Base-by-base conservation (phyloP, 2,797 vertebrate genomes). In the Halcyon smyrnensis region DNA sequence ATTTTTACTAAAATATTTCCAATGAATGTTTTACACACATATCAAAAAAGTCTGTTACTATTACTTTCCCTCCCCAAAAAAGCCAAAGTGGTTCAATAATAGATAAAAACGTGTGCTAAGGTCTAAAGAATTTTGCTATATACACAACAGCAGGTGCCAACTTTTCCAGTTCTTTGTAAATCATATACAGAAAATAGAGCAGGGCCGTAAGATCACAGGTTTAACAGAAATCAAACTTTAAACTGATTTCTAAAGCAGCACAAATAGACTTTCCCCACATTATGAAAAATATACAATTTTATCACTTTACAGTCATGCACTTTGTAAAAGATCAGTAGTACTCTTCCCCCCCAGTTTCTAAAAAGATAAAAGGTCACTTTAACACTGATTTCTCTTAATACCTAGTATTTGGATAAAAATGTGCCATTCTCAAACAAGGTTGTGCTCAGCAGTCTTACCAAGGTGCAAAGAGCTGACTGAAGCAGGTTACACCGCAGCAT, bases 291-390 rank as follows among this genome's bases (percentile, higher is more conserved):
- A 98, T 90, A 98, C 97, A 98, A 97, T 98, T 98, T 97, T 96
- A 85, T 97, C 95, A 90, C 97, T 97, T 97, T 94, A 95, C 97
- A 93, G 97, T 94, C 98, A 98, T 98, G 98, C 98, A 96, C 96
- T 98, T 98, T 89, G 89, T 86, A 98, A 98, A 98, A 98, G 98
- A 97, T 98, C 98, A 98, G 98, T 98, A 99, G 97, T 98, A 98
- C 97, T 96, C 86, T 97, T 96, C 91, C 88, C 98, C 97, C 94
- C 16, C 90, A 74, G 95, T 96, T 97, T 95, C 97, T 97, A 97
- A 97, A 98, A 97, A 98, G 97, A 96, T 97, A 98, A 97, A 98
- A 98, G 98, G 98, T 98, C 98, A 98, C 98, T 98, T 98, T 97
- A 98, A 98, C 97, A 98, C 97, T 97, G 96, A 96, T 93, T 96